Conservation (phyloP, 2,797 vertebrate genomes). For the Aldrovandia affinis region DNA sequence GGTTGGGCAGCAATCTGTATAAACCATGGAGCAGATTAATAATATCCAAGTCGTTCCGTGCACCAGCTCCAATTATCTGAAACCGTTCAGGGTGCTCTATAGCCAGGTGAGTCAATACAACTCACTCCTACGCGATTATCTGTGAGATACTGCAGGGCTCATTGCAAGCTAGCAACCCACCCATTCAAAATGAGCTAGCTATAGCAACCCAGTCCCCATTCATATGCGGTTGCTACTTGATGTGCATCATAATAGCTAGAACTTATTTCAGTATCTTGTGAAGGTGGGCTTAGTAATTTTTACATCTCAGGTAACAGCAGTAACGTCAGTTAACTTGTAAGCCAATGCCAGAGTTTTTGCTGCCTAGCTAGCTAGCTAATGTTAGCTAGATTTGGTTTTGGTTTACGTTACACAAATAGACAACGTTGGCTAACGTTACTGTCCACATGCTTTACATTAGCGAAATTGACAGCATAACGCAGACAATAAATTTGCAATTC, state of each 20-base stretch:
- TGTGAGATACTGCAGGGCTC: slow-evolving; percentile 32
- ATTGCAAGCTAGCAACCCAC: slow-evolving; percentile 52
- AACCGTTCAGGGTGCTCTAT: slow-evolving; percentile 79
- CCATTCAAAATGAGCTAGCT: background rate
- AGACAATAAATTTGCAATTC: slow-evolving; percentile 15
- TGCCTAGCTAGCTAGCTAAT: slow-evolving; percentile 1
- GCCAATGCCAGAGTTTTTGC: slow-evolving; percentile 27
- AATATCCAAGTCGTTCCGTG: slow-evolving; percentile 81
- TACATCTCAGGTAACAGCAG: no score
- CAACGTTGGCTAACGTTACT: background rate
- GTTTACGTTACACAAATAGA: background rate
- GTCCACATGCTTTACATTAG: slow-evolving; percentile 67
- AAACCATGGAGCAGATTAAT: slow-evolving; percentile 80
- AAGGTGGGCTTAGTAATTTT: background rate
- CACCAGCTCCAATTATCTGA: slow-evolving; percentile 80
- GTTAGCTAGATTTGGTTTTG: slow-evolving; percentile 33
- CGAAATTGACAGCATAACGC: slow-evolving; percentile 33
- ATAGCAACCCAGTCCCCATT: slow-evolving; percentile 48
- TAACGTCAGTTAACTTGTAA: background rate
- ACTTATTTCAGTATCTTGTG: background rate
- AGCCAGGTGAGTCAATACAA: slow-evolving; percentile 73
- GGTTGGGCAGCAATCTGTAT: slow-evolving; percentile 53
- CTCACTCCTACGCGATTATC: slow-evolving; percentile 37
- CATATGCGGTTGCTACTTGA: slow-evolving; percentile 40
- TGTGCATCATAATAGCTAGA: background rate